Base-by-base conservation (phyloP, 2,888 invertebrate species). In the Chrysotoxum bicinctum region DNA sequence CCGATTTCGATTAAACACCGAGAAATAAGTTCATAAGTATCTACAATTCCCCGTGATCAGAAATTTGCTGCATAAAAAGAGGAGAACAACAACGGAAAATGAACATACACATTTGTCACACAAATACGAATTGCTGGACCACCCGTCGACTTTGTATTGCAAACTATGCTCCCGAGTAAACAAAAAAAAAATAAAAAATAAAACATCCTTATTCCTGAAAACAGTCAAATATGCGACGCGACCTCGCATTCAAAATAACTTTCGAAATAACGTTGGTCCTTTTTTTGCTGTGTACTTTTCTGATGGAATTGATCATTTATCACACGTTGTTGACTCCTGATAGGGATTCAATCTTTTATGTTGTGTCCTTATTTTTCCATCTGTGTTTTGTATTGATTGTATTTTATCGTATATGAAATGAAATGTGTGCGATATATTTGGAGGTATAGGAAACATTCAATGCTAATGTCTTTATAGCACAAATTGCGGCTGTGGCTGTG, bases 271-370 rank as follows among this genome's bases (percentile, higher is more conserved):
- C 56, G 26, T 64, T 54, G 52, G 48, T 50, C 75, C 75, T 75
- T 75, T 80, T 74, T 64, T 32, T 83, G 56, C 45, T 30, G 43
- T 62, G 12, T 43, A 30, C 16, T 64, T 32, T 64, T 70, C 37
- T 72, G 23, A 8, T 75, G 64, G 50, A 80, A 52, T 84, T 70
- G 70, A 80, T 84, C 84, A 84, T 84, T 84, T 84, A 84, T 84
- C 80, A 84, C 80, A 79, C 79, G 73, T 78, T 58, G 74, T 68
- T 83, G 30, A 45, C 14, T 43, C 68, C 52, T 83, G 80, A 66
- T 78, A 78, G 50, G 60, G 69, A 79, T 79, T 83, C 66, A 73
- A 72, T 75, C 74, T 58, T 70, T 60, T 72, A 56, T 79, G 32
- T 48, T 84, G 48, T 45, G 70, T 84, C 43, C 69, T 56, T 64